These are phyloP conservation scores for Urocitellus parryii DNA, from an alignment of 2,113 vertebrate genomes.

Conservation along the genomic window DNA sequence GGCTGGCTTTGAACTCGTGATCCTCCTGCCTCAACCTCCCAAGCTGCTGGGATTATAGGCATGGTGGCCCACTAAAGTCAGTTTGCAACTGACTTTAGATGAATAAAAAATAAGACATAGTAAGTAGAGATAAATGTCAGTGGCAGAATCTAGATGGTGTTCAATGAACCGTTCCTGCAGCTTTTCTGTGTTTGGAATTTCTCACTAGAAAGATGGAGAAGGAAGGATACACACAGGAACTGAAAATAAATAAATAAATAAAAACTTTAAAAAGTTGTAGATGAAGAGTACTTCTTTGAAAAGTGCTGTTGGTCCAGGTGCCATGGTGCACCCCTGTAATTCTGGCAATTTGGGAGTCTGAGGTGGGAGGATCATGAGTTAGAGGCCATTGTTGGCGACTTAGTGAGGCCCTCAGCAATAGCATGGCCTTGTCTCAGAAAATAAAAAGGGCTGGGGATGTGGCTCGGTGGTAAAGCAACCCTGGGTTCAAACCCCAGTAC, in stretches of 20 bases:
- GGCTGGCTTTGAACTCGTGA: too few species aligned
- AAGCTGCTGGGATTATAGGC: too few species aligned
- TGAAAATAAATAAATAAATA: neutral
- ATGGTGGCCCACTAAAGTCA: too few species aligned
- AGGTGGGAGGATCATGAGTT: neutral
- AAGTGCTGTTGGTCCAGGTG: neutral
- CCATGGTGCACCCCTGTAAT: neutral
- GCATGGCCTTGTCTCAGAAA: too few species aligned
- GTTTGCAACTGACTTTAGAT: neutral
- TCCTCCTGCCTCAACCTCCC: too few species aligned
- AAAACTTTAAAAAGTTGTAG: neutral
- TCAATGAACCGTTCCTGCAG: neutral
- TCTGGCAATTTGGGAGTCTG: neutral
- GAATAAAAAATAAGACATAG: neutral
- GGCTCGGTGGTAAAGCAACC: too few species aligned
- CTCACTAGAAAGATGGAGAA: neutral
- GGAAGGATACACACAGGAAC: neutral
- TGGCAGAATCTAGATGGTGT: neutral
- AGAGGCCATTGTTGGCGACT: too few species aligned
- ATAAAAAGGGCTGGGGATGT: too few species aligned
- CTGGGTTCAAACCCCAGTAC: too few species aligned
- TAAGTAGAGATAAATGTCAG: neutral
- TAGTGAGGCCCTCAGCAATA: too few species aligned
- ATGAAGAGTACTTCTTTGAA: neutral
- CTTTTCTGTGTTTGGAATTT: neutral